Evolutionary conservation across 1,140 invertebrate species (phyloP).

Genomic region (Mercenaria mercenaria): DNA sequence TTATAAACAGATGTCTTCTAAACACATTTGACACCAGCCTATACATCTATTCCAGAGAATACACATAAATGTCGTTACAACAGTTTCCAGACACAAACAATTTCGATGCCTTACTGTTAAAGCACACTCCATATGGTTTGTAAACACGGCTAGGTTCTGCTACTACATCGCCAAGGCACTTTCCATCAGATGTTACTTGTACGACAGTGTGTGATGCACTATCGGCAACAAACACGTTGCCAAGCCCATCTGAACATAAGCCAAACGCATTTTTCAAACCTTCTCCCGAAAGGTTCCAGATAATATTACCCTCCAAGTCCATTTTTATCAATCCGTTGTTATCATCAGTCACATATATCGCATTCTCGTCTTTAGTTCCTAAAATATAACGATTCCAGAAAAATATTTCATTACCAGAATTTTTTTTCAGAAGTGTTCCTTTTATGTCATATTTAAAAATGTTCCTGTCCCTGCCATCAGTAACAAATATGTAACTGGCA

Average conservation of each 20-base stretch:
- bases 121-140: not conserved
- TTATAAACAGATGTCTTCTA: too few relatives aligned
- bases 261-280: not conserved
- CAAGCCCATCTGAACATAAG: not conserved
- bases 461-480: not conserved
- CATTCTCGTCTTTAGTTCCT: not conserved
- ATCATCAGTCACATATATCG: not conserved
- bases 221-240: not conserved
- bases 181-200: not conserved
- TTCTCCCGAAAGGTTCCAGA: not conserved
- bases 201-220: not conserved
- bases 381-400: not conserved
- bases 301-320: not conserved
- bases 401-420: not conserved
- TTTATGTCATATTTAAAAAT: not conserved
- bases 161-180: not conserved
- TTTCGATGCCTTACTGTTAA: not conserved
- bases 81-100: too few relatives aligned
- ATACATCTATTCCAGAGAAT: too few relatives aligned
- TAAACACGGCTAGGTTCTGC: too few relatives aligned
- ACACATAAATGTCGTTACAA: too few relatives aligned
- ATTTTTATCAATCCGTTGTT: not conserved
- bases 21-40: too few relatives aligned
- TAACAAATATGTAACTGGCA: not conserved
- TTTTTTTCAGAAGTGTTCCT: not conserved